Evolutionary conservation across 2,113 vertebrate genomes (phyloP).

Genomic region (Pelmatolapia mariae): DNA sequence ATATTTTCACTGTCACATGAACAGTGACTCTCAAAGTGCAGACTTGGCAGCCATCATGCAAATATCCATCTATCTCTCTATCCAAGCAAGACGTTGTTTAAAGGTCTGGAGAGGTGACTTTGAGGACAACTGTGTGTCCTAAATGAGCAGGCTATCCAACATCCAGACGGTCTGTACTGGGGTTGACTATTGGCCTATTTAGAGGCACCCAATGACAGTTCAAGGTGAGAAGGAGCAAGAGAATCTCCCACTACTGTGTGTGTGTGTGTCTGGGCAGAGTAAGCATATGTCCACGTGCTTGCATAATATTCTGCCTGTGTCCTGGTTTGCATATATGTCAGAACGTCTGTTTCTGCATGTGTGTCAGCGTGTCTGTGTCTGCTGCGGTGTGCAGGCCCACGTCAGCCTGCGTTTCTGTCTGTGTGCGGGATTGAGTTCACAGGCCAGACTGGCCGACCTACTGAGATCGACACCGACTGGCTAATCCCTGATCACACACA

Average conservation of each 20-base stretch:
- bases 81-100: background rate
- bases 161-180: background rate
- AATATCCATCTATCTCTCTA: background rate
- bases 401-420: conserved; percentile 1
- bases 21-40: background rate
- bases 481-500: conserved; percentile 15
- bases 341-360: conserved; percentile 13
- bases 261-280: background rate
- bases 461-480: background rate
- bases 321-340: conserved; percentile 38
- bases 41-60: background rate
- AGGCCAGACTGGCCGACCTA: conserved; percentile 52
- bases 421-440: conserved; percentile 62
- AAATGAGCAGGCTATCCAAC: background rate
- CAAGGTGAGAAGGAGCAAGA: background rate
- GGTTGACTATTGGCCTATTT: conserved; percentile 34
- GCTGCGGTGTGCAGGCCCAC: background rate
- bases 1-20: background rate
- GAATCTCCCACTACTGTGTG: background rate
- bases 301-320: background rate
- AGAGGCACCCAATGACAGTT: background rate
- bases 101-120: background rate
- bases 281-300: background rate
- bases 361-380: conserved; percentile 13
- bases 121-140: background rate